phyloP scores from a whole-genome alignment of 2,888 invertebrate species.

The Drosophila mimica region DNA sequence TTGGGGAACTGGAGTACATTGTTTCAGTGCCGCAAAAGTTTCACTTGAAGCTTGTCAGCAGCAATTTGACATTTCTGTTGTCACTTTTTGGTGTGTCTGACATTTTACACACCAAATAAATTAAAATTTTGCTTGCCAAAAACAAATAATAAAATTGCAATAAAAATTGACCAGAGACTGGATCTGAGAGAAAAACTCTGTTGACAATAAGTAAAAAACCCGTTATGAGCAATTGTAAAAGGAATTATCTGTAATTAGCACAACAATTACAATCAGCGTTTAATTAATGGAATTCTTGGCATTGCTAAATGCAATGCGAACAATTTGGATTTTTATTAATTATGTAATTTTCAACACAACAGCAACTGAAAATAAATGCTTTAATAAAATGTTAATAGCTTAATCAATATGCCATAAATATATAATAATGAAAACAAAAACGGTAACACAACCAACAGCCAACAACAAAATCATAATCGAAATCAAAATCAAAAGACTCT shows the following conservation, averaged over 20 bases:
- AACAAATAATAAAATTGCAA: constrained; percentile 14
- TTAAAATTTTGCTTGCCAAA: constrained; percentile 55
- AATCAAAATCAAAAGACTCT: constrained; percentile 50
- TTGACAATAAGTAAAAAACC: constrained; percentile 10
- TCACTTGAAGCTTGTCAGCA: constrained; percentile 60
- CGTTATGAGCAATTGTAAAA: constrained; percentile 26
- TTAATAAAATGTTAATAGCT: constrained; percentile 79
- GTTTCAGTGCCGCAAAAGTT: constrained; percentile 31
- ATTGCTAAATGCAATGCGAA: constrained; percentile 49
- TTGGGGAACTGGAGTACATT: constrained; percentile 34
- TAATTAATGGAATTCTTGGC: constrained; percentile 66
- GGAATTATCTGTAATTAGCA: constrained; percentile 59
- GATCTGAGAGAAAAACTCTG: neutral
- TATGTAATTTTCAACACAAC: constrained; percentile 43
- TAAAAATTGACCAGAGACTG: constrained; percentile 5
- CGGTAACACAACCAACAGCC: constrained; percentile 39
- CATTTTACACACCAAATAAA: constrained; percentile 78
- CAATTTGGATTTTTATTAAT: constrained; percentile 61
- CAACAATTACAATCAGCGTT: constrained; percentile 58
- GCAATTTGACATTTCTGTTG: constrained; percentile 74
- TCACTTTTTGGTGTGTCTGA: constrained; percentile 72
- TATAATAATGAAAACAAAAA: constrained; percentile 37
- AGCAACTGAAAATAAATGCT: constrained; percentile 64
- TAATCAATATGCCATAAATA: constrained; percentile 81
- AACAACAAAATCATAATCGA: constrained; percentile 36